Evolutionary conservation across 1,140 invertebrate genomes (phyloP), one percentile per base, ranked within the genome.

Genomic region (Lepidurus couesii): DNA sequence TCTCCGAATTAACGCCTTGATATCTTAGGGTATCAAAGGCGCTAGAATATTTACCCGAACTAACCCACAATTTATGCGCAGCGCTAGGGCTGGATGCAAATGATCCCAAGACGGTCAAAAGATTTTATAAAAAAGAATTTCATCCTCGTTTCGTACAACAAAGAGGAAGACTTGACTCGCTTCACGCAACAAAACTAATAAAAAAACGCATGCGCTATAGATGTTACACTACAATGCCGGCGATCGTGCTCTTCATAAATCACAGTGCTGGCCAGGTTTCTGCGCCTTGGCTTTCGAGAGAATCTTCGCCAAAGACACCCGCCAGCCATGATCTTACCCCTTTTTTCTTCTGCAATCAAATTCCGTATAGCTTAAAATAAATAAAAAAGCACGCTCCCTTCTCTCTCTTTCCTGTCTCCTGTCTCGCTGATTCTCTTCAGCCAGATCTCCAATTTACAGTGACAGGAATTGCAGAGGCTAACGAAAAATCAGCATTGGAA

Each of bases 381-480:
- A 34, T 34, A 34, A 34, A 34, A 34, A 34, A 65, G 5, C 53
- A 21, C 53, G 13, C 53, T 65, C 21, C 21, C 53, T 65, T 47
- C 16, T 16, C 16, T 65, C 21, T 65, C 7, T 65, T 3, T 16
- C 21, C 21, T 16, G 16, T 65, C 13, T 16, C 53, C 53, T 16
- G 6, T 16, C 53, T 16, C n/a, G 21, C 1, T 65, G 21, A 65
- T n/a, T n/a, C 16, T 11, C 6, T 7, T 21, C 53, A 21, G 16
- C 16, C 53, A n/a, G 53, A 65, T 65, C 53, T 65, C 21, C 53
- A 65, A 65, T 65, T 65, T 65, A 65, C 53, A 65, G 53, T 65
- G 53, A 65, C 53, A 65, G 53, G 53, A 65, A 65, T 65, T 65
- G 53, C 53, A 65, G 53, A 13, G 53, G 21, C 16, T 4, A 65